These are phyloP conservation scores for Ptilonorhynchus violaceus DNA, from an alignment of 2,113 vertebrate genomes.

Conservation along the genomic window DNA sequence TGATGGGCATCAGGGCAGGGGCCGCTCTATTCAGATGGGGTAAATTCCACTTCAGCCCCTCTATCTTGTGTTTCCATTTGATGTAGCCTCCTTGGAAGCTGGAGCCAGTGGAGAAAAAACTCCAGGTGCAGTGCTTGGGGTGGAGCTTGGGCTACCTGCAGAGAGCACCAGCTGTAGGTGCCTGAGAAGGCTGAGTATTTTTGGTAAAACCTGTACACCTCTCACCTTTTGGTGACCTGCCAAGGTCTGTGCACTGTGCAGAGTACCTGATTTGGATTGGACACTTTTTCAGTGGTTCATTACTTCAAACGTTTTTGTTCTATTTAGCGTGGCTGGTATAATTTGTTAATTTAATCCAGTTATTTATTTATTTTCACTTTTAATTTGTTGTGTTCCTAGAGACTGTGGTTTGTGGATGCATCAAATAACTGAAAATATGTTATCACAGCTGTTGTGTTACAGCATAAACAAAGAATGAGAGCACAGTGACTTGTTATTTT, in stretches of 20 bases:
- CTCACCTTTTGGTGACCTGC: neutral
- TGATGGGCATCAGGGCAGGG: neutral
- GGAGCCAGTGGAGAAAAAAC: neutral
- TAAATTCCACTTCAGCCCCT: neutral
- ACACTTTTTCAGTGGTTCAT: neutral
- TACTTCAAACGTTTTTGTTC: neutral
- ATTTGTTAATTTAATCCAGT: neutral
- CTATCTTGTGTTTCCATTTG: neutral
- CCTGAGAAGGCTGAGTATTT: neutral
- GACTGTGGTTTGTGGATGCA: slow-evolving; percentile 6
- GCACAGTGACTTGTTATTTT: neutral
- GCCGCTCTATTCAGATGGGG: neutral
- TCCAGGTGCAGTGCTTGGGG: neutral
- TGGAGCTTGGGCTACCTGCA: neutral
- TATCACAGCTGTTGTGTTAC: slow-evolving; percentile 17
- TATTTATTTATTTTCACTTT: slow-evolving; percentile 47
- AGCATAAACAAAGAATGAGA: slow-evolving; percentile 13
- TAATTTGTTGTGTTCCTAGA: slow-evolving; percentile 23
- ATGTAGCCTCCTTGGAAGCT: neutral
- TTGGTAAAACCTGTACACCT: neutral
- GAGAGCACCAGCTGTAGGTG: neutral
- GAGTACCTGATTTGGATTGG: neutral
- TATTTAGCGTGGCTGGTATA: neutral
- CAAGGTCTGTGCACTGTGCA: neutral
- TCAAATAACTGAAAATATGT: slow-evolving; percentile 39